Evolutionary conservation across 2,888 invertebrate genomes (phyloP).

Genomic region (Clanis bilineata): DNA sequence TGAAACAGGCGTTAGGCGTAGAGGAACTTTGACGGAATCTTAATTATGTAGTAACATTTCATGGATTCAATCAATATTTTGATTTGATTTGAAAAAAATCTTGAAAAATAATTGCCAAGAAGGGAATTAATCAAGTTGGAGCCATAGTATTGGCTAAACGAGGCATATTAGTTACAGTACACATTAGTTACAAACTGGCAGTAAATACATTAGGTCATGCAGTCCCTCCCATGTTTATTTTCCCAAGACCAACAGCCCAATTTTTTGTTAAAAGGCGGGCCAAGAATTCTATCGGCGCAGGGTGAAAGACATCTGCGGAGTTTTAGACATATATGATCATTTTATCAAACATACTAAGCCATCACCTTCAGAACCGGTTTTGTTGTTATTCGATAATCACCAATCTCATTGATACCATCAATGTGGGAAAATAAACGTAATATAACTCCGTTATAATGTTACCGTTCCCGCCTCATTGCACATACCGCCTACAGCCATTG

Average conservation of each 20-base stretch:
- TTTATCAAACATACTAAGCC: not conserved
- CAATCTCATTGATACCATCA: not conserved
- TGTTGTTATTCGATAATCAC: not conserved
- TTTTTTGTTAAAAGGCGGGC: too few relatives aligned
- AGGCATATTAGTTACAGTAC: not conserved
- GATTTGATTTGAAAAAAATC: too few relatives aligned
- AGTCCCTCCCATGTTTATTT: too few relatives aligned
- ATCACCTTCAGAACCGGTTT: not conserved
- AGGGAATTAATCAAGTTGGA: too few relatives aligned
- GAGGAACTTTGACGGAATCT: too few relatives aligned
- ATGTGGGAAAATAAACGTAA: not conserved
- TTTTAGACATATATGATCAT: too few relatives aligned
- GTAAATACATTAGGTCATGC: not conserved
- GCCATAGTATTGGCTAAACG: not conserved
- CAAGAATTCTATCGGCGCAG: too few relatives aligned
- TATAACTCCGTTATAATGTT: not conserved
- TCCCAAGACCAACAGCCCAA: too few relatives aligned
- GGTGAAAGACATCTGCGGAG: too few relatives aligned
- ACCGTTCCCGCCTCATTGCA: not conserved
- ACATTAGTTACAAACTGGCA: not conserved
- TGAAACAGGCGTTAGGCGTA: too few relatives aligned
- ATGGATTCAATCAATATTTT: too few relatives aligned
- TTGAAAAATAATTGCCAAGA: not conserved
- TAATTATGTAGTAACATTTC: too few relatives aligned
- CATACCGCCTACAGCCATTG: not conserved